Base-by-base conservation (phyloP, 2,888 invertebrate species). In the Itoplectis maculator region DNA sequence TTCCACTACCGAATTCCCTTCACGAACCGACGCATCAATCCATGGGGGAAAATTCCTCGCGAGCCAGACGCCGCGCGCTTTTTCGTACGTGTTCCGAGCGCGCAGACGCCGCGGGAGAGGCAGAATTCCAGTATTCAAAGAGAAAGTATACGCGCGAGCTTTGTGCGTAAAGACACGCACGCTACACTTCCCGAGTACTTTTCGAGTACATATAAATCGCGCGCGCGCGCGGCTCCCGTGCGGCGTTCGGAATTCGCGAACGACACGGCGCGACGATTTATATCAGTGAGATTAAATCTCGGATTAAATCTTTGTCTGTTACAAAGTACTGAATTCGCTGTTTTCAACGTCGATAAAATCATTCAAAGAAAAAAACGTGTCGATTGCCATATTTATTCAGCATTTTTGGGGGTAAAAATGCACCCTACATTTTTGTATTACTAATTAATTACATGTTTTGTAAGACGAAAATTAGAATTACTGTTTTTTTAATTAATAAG, bases 171-270 rank as follows among this genome's bases (percentile, higher is more conserved):
- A 3, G 37, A 69, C 69, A 51, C 51, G 69, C 54, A 54, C 37
- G 69, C 69, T 40, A 54, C 54, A 69, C 37, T 51, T 40, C 69
- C 42, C 20, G 15, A 69, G 69, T 20, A 40, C 54, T 40, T 69
- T 47, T 47, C n/a, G 66, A 40, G 51, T 20, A 40, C 13, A 54
- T 69, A 40, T 54, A 35, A 29, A 56, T 29, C 23, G 29, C 54
- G 37, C 42, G 23, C 23, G 20, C 54, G 40, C 20, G 45, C 20
- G n/a, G 51, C 69, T 42, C 42, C 23, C 13, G 9, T n/a, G n/a
- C 69, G 40, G 51, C 40, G 23, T 42, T 69, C n/a, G n/a, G 69
- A 69, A 69, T 69, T 69, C 54, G 54, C 20, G 54, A 40, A n/a
- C 20, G 40, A 61, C 2, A 69, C 54, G n/a, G 20, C 49, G 18